Evolutionary conservation across 1,140 invertebrate species (phyloP).

Genomic region (Trichonephila clavipes): DNA sequence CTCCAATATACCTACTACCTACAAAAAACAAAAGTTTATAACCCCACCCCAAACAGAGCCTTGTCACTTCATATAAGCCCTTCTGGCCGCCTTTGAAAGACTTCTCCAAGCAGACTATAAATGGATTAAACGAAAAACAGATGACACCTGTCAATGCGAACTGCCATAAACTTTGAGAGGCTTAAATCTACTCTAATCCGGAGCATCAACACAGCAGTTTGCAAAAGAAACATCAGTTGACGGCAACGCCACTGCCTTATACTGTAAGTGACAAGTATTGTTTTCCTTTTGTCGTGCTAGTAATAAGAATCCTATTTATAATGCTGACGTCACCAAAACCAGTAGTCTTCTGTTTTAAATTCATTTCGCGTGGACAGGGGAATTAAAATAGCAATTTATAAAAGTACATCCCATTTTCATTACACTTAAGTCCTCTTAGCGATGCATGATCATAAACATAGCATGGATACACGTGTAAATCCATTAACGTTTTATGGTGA

Average conservation of each 20-base stretch:
- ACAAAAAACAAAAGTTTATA: neutral
- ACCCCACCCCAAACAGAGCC: neutral
- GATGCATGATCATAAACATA: too few species aligned
- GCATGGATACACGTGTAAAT: too few species aligned
- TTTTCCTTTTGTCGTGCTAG: neutral
- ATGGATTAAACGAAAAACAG: neutral
- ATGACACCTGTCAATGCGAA: neutral
- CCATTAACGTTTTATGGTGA: too few species aligned
- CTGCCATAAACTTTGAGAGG: slow-evolving; percentile 2
- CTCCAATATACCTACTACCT: neutral
- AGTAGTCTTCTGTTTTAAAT: neutral
- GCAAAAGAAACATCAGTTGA: neutral
- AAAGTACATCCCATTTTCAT: too few species aligned
- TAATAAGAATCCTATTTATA: neutral
- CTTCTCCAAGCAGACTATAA: neutral
- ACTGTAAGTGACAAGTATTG: neutral
- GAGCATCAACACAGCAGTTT: neutral
- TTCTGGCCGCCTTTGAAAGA: neutral
- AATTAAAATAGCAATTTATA: too few species aligned
- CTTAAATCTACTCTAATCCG: neutral
- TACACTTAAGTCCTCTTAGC: too few species aligned
- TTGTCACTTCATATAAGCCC: neutral
- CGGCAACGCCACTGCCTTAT: neutral
- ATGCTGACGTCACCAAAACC: neutral
- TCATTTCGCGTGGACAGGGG: neutral